These are phyloP conservation scores for Cyanoliseus patagonus DNA, from an alignment of 2,113 vertebrate species.

Conservation along the genomic window DNA sequence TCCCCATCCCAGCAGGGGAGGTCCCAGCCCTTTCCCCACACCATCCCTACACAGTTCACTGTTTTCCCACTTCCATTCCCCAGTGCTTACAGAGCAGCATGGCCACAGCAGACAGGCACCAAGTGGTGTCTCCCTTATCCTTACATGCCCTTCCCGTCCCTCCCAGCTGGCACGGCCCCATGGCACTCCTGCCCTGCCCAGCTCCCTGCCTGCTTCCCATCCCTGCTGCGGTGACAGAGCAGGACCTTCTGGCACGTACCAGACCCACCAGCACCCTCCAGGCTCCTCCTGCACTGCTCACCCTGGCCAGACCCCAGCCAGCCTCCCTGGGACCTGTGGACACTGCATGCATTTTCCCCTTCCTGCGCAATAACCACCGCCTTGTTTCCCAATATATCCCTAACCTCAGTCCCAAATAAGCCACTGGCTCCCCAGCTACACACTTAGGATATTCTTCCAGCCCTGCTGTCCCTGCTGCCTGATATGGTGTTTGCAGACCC, in stretches of 20 bases:
- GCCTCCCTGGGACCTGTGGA: not conserved
- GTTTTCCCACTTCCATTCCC: not conserved
- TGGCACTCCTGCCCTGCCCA: not conserved
- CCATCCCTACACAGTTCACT: accelerated
- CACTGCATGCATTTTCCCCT: not conserved
- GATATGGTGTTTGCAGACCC: not conserved
- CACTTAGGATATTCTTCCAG: not conserved
- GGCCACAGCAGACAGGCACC: not conserved
- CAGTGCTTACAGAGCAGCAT: not conserved
- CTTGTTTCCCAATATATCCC: not conserved
- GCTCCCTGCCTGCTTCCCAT: not conserved
- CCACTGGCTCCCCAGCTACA: not conserved
- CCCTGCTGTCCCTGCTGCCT: not conserved
- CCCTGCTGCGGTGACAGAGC: not conserved
- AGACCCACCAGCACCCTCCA: accelerated
- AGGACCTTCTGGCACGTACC: not conserved
- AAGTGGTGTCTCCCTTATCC: not conserved
- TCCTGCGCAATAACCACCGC: not conserved
- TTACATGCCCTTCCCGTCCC: not conserved
- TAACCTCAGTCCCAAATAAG: not conserved
- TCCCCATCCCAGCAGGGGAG: not conserved
- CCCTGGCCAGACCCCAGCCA: not conserved
- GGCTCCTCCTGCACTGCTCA: accelerated
- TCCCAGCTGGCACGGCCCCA: not conserved
- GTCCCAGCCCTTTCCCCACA: not conserved